Percentiles rank a stretch among this genome's conserved stretches.
These are phyloP conservation scores for Cephalotes varians DNA, from an alignment of 2,888 invertebrate species.

Conservation along the genomic window DNA sequence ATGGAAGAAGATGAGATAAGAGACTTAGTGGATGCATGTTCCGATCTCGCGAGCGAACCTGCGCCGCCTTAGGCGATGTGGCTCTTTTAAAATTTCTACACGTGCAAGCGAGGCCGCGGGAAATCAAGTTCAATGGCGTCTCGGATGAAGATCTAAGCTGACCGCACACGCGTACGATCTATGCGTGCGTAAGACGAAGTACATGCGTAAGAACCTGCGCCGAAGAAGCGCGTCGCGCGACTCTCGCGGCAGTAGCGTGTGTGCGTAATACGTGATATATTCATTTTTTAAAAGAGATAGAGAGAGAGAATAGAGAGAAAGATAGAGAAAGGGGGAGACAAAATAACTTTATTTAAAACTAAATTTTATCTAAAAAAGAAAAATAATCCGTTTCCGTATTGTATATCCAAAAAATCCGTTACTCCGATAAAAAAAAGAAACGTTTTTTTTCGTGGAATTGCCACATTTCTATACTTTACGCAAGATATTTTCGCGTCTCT, in stretches of 20 bases:
- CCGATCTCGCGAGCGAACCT: conserved; percentile 51
- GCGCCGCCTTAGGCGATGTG: conserved; percentile 61
- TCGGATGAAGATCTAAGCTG: conserved; percentile 64
- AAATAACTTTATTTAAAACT: background rate
- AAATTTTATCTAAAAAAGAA: background rate
- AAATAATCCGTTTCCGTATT: background rate
- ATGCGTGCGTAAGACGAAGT: conserved; percentile 32
- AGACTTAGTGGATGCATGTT: conserved; percentile 19
- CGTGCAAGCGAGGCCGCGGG: conserved; percentile 67
- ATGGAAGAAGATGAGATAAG: conserved; percentile 30
- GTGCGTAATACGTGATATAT: background rate
- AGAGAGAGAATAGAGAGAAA: background rate
- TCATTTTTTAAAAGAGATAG: background rate
- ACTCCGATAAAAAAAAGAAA: background rate
- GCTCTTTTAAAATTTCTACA: conserved; percentile 71
- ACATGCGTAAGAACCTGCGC: conserved; percentile 19
- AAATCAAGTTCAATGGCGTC: conserved; percentile 79
- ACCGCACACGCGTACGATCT: conserved; percentile 56
- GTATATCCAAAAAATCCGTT: background rate
- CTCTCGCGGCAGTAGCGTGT: conserved; percentile 22
- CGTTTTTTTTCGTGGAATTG: background rate
- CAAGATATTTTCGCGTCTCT: background rate
- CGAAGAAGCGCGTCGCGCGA: conserved; percentile 28
- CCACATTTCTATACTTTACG: background rate
- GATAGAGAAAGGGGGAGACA: background rate